These are phyloP conservation scores for Circaetus cinerascens DNA, from an alignment of 2,113 vertebrate species.

Conservation along the genomic window DNA sequence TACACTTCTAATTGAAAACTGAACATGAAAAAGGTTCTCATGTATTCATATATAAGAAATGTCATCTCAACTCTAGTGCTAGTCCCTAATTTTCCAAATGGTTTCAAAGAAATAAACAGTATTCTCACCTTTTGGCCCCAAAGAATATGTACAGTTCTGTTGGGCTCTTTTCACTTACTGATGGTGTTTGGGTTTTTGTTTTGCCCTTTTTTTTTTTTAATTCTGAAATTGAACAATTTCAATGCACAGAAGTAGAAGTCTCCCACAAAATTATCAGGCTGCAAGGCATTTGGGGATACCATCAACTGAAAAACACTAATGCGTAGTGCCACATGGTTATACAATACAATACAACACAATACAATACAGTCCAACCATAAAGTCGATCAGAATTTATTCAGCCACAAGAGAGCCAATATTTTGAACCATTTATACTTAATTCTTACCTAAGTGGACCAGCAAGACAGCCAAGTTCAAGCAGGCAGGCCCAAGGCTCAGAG, in stretches of 20 bases:
- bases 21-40: not conserved
- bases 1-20: not conserved
- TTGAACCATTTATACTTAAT: not conserved
- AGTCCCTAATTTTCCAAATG: not conserved
- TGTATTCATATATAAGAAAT: not conserved
- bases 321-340: accelerated
- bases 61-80: not conserved
- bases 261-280: not conserved
- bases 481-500: not conserved
- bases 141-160: not conserved
- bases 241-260: not conserved
- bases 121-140: not conserved
- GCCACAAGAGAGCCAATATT: not conserved
- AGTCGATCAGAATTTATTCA: not conserved
- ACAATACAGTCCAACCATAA: not conserved
- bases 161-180: not conserved
- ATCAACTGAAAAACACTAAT: not conserved
- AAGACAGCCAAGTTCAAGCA: not conserved
- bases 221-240: not conserved
- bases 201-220: not conserved
- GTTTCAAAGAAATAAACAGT: not conserved
- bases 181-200: accelerated
- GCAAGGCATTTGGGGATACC: not conserved
- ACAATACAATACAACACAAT: not conserved
- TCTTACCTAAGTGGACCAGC: not conserved